Base-by-base conservation (phyloP, 2,113 vertebrate species). In the Colaptes auratus region DNA sequence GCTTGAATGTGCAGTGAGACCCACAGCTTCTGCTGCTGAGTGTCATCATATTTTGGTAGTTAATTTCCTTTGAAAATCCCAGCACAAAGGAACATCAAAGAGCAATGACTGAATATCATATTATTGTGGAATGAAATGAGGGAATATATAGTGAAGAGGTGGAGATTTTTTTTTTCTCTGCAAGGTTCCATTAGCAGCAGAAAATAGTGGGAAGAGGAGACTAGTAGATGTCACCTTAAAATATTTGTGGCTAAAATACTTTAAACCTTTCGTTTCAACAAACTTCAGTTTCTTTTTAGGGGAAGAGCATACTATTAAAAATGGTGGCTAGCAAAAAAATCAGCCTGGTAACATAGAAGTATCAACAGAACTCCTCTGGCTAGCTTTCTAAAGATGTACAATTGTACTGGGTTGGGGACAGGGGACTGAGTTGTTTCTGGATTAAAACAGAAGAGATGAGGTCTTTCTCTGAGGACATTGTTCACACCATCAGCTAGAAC, bases 31-130 rank as follows among this genome's bases (percentile, higher is more conserved):
- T 93, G 76, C 72, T 91, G 56, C 80, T 42, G 15, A 74, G 55
- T 56, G 48, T 36, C 72, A 52, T 64, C 39, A 3, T 71, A 69
- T 61, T 90, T 88, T 78, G 88, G 92, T 78, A 93, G 31, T 3
- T 80, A 67, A 91, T 89, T 96, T 91, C 84, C 93, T 93, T 95
- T 95, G 94, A 96, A 95, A 93, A 85, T 83, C 52, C n/a, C 78
- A 82, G 64, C 66, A 88, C 15, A 66, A 91, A 89, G 91, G 7
- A 89, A 87, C 86, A 90, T 94, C 86, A 94, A 93, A 93, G 93
- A 89, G 82, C 67, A 74, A 42, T 70, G 85, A 67, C 75, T 80
- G 92, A 80, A 55, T 44, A 78, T 79, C 56, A 27, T 44, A 28
- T 56, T 83, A 72, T 73, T 75, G 67, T 89, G 52, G 95, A 96